These are phyloP conservation scores for Austrolebias charrua DNA, from an alignment of 2,797 vertebrate genomes.

Conservation along the genomic window DNA sequence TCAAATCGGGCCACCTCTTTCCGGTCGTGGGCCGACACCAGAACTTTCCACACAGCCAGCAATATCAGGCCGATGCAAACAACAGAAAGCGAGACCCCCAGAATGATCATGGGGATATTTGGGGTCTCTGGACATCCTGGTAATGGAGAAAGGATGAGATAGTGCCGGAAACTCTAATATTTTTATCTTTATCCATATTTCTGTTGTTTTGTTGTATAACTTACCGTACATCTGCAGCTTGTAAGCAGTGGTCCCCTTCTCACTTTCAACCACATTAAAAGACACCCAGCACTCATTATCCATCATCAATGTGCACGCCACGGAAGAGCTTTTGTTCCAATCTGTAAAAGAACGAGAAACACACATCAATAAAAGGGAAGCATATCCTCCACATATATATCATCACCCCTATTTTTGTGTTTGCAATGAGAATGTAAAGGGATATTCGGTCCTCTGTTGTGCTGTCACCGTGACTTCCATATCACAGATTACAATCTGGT, in stretches of 20 bases:
- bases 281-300: conserved; percentile 90
- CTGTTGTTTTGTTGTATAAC: background rate
- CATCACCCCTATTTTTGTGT: conserved; percentile 45
- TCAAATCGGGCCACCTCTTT: conserved; percentile 98
- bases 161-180: background rate
- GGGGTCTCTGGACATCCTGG: conserved; percentile 89
- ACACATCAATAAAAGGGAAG: conserved; percentile 44
- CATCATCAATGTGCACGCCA: conserved; percentile 85
- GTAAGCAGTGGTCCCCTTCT: conserved; percentile 84
- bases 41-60: conserved; percentile 91
- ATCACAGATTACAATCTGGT: conserved; percentile 69
- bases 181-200: background rate
- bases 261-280: conserved; percentile 82
- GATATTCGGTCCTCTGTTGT: conserved; percentile 60
- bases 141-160: conserved; percentile 21
- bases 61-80: conserved; percentile 88
- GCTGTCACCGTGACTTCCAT: conserved; percentile 71
- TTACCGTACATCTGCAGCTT: conserved; percentile 85
- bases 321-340: conserved; percentile 82
- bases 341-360: conserved; percentile 77
- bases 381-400: conserved; percentile 52
- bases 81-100: conserved; percentile 90
- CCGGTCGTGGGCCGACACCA: conserved; percentile 92
- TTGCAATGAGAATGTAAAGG: conserved; percentile 60
- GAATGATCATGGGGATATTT: conserved; percentile 89